Conservation (phyloP, 2,888 invertebrate genomes). For the Cactoblastis cactorum region DNA sequence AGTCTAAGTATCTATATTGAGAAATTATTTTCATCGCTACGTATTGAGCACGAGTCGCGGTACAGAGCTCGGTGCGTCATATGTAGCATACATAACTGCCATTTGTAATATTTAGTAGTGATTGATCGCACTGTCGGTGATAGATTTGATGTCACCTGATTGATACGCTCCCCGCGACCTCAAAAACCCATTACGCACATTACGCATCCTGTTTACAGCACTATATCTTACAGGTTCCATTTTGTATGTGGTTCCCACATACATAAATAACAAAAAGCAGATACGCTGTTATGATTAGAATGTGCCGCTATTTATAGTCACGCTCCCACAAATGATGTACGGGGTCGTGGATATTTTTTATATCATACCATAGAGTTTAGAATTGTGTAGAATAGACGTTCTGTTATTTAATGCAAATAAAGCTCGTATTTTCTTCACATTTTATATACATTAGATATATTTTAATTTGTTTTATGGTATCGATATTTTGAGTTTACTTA, state of each 20-base stretch:
- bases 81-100: not conserved
- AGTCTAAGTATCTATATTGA: too few relatives aligned
- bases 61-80: too few relatives aligned
- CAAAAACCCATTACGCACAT: slow-evolving; percentile 20
- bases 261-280: slow-evolving; percentile 10
- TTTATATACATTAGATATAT: too few relatives aligned
- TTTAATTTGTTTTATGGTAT: not conserved
- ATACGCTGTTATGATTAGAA: slow-evolving; percentile 3
- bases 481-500: too few relatives aligned
- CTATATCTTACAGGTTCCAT: not conserved
- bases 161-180: slow-evolving; percentile 36
- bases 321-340: slow-evolving; percentile 8
- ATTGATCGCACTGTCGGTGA: slow-evolving; percentile 45
- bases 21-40: too few relatives aligned
- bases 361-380: not conserved
- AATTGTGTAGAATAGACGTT: not conserved
- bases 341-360: not conserved
- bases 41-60: too few relatives aligned
- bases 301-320: slow-evolving; percentile 4
- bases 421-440: not conserved
- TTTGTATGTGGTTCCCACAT: not conserved
- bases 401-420: not conserved
- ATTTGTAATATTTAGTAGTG: slow-evolving; percentile 29
- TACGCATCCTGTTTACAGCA: not conserved
- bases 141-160: slow-evolving; percentile 47